Evolutionary conservation across 2,113 vertebrate species (phyloP), one percentile per base, ranked within the genome.

Genomic region (Chitala chitala): DNA sequence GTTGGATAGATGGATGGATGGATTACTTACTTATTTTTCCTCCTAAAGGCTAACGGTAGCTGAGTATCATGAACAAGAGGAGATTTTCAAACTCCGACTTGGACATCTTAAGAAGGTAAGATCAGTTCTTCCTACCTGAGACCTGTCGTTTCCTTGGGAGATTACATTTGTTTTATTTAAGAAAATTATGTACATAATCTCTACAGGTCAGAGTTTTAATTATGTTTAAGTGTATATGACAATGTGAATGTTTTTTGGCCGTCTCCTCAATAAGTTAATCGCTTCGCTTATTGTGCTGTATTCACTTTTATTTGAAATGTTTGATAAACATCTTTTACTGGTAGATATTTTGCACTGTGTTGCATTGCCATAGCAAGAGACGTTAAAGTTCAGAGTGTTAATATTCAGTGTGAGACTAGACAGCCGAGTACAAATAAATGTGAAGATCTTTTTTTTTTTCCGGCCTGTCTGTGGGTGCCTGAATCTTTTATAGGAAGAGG

Each of bases 51-150:
- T 99, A 83, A 98, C 96, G 71, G 84, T 98, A 87, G 96, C 97
- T 78, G 97, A 99, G 82, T 99, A 99, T 86, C 97, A 99, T 1
- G 97, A 99, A 84, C 97, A 99, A 86, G 97, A 99, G 88, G 97
- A 99, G 90, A 99, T 99, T 85, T 98, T 98, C 90, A 99, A 99
- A 84, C 93, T 99, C 82, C 90, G 97, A 80, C 93, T 99, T 78
- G 96, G 97, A 84, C 95, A 99, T 92, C 94, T 99, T 79, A 99
- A 99, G 88, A 99, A 98, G 96, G 97, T 98, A 70, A 53, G 81
- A 56, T 80, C 75, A 13, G 36, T 40, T 24, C n/a, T 31, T 15
- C 24, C n/a, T 12, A 20, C 54, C n/a, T 22, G 20, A n/a, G n/a
- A n/a, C n/a, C n/a, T n/a, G n/a, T n/a, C n/a, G n/a, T n/a, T n/a